Evolutionary conservation across 2,888 invertebrate genomes (phyloP).

Genomic region (Cremastobaeus sp.): DNA sequence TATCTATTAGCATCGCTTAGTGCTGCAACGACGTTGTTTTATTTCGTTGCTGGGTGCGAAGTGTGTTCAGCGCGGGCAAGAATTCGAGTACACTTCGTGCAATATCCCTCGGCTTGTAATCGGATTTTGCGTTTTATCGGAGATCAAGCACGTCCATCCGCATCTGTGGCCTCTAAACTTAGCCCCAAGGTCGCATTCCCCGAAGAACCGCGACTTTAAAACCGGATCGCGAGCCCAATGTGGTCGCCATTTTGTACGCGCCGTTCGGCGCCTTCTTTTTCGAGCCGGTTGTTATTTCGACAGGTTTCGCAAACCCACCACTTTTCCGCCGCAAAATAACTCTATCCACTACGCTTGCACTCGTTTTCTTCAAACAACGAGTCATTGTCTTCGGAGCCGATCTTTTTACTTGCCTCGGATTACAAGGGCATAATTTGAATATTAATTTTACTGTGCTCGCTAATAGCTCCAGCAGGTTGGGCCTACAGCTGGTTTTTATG

Average conservation of each 20-base stretch:
- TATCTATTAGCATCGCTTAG: conserved; percentile 41
- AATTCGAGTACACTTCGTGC: conserved; percentile 34
- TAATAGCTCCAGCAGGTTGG: too few species aligned
- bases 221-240: conserved; percentile 63
- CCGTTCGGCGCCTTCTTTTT: conserved; percentile 39
- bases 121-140: conserved; percentile 54
- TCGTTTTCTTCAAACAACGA: conserved; percentile 13
- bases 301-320: conserved; percentile 22
- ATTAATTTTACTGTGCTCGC: background rate
- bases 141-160: conserved; percentile 53
- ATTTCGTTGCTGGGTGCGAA: conserved; percentile 39
- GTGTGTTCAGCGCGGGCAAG: conserved; percentile 23
- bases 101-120: conserved; percentile 34
- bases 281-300: conserved; percentile 49
- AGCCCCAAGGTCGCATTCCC: conserved; percentile 64
- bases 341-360: conserved; percentile 12
- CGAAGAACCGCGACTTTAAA: conserved; percentile 60
- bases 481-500: too few species aligned
- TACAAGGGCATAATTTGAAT: conserved; percentile 1
- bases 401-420: conserved; percentile 6
- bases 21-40: conserved; percentile 26
- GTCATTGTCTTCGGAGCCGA: background rate
- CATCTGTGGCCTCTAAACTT: conserved; percentile 61
- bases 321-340: conserved; percentile 26
- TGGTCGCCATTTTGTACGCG: conserved; percentile 57